A percentile compares a stretch with the other conserved stretches of the same genome.
Evolutionary conservation across 2,113 vertebrate species (phyloP).

Genomic region (Megaptera novaeangliae): DNA sequence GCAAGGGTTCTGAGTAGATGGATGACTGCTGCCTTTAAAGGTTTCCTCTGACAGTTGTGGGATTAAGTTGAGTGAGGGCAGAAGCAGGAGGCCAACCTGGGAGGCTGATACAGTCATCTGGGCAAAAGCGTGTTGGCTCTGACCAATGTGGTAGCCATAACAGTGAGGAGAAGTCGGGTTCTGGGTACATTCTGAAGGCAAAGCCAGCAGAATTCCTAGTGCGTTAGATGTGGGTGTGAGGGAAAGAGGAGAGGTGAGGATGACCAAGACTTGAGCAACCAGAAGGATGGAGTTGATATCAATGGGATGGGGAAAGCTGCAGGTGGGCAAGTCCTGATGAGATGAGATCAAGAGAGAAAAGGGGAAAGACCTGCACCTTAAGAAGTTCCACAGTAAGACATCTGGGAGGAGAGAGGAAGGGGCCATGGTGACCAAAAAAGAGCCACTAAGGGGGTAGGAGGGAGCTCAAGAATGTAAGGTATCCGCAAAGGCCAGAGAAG

Average conservation of each 20-base stretch:
- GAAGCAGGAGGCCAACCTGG: background rate
- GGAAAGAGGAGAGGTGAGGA: background rate
- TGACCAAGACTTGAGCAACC: no score
- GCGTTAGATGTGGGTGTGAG: background rate
- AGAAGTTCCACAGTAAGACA: background rate
- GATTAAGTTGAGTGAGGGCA: accelerated
- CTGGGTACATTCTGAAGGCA: background rate
- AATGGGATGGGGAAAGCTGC: background rate
- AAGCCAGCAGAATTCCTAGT: background rate
- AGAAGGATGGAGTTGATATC: background rate
- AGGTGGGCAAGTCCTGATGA: no score
- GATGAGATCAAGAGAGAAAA: background rate
- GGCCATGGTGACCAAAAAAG: background rate
- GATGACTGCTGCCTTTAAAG: background rate
- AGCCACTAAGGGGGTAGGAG: background rate
- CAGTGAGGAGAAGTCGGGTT: background rate
- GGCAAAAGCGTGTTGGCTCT: background rate
- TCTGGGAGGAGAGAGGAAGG: background rate
- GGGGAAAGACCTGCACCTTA: no score
- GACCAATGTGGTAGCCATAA: background rate
- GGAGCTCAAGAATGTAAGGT: no score
- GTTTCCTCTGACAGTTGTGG: background rate
- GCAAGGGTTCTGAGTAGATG: background rate
- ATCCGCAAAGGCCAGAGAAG: background rate
- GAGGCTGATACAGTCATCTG: background rate